These are phyloP conservation scores for Ceramica pisi DNA, from an alignment of 2,888 invertebrate genomes.

Conservation along the genomic window DNA sequence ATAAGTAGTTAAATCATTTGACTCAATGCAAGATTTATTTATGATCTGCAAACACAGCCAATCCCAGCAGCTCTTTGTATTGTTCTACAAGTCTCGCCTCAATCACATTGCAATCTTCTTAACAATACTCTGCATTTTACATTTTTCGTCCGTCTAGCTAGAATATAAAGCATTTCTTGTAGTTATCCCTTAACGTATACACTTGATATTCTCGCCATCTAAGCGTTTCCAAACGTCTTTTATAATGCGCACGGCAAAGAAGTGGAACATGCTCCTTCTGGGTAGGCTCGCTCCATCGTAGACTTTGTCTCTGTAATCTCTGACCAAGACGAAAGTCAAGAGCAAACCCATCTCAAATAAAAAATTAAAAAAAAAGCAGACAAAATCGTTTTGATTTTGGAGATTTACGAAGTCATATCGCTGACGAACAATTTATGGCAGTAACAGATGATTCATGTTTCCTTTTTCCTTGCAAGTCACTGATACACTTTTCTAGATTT, in stretches of 20 bases:
- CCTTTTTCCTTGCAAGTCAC: constrained; percentile 1
- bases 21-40: neutral
- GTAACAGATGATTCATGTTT: neutral
- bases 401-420: neutral
- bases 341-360: no score
- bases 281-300: no score
- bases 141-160: neutral
- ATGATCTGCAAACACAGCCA: neutral
- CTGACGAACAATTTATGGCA: neutral
- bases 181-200: neutral
- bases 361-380: no score
- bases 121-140: neutral
- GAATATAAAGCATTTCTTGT: no score
- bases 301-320: no score
- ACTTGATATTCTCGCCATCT: neutral
- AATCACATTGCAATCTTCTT: neutral
- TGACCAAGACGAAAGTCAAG: no score
- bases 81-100: neutral
- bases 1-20: neutral
- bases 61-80: neutral
- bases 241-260: no score
- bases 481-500: neutral
- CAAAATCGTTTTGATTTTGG: neutral
- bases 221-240: no score
- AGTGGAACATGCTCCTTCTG: no score